phyloP scores from a whole-genome alignment of 2,113 vertebrate genomes.

The Nyctereutes procyonoides region DNA sequence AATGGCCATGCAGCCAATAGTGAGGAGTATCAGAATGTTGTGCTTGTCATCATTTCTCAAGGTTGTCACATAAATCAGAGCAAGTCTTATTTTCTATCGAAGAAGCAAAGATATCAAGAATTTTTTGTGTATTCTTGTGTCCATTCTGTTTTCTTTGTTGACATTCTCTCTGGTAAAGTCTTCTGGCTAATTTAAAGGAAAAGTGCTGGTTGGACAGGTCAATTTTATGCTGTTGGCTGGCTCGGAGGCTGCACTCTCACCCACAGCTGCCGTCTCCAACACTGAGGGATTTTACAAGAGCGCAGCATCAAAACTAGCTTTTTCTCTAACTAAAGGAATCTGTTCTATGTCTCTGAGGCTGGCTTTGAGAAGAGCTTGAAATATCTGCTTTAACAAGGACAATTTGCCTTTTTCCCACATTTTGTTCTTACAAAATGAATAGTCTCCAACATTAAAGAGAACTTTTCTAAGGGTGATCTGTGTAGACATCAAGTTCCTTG shows the following conservation, averaged over 20 bases:
- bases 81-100: slow-evolving; percentile 83
- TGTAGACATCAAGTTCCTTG: slow-evolving; percentile 84
- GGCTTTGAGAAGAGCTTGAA: slow-evolving; percentile 82
- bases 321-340: slow-evolving; percentile 66
- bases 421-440: slow-evolving; percentile 84
- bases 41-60: slow-evolving; percentile 75
- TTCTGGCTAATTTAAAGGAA: slow-evolving; percentile 81
- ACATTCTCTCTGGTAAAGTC: slow-evolving; percentile 71
- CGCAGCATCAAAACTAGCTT: neutral
- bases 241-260: neutral
- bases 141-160: slow-evolving; percentile 83
- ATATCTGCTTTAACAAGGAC: slow-evolving; percentile 84
- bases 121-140: slow-evolving; percentile 82
- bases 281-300: slow-evolving; percentile 65
- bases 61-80: slow-evolving; percentile 79
- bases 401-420: slow-evolving; percentile 86
- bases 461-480: slow-evolving; percentile 86
- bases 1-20: slow-evolving; percentile 83
- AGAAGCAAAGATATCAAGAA: slow-evolving; percentile 85
- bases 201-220: slow-evolving; percentile 38
- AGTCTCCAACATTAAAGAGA: slow-evolving; percentile 83
- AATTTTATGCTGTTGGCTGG: slow-evolving; percentile 71
- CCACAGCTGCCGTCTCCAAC: slow-evolving; percentile 43
- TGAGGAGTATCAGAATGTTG: slow-evolving; percentile 80
- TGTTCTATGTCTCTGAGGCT: slow-evolving; percentile 83